Percentiles rank a stretch among this genome's conserved stretches.
Evolutionary conservation across 2,888 invertebrate genomes (phyloP).

Genomic region (Eilema griseolum): DNA sequence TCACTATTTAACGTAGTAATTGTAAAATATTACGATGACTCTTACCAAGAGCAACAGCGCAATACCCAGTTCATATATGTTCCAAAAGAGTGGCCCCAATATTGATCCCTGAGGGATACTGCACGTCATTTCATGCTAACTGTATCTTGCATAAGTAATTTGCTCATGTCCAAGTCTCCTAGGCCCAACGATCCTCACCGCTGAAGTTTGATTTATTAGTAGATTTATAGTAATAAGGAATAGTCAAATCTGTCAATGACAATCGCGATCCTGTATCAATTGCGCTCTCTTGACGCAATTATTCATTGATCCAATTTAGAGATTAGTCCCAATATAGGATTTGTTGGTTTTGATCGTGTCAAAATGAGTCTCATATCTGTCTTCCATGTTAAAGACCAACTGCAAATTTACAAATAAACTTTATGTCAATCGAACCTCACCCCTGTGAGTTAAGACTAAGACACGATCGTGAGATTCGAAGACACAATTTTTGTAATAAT

Average conservation of each 20-base stretch:
- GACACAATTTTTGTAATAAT: background rate
- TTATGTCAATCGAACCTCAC: background rate
- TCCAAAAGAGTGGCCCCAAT: background rate
- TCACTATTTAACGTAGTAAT: background rate
- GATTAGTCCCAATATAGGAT: no score
- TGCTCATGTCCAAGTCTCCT: background rate
- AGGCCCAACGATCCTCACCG: no score
- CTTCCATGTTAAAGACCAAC: background rate
- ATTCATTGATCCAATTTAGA: background rate
- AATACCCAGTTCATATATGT: background rate
- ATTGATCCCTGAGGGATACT: background rate
- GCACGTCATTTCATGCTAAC: background rate
- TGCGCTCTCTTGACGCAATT: background rate
- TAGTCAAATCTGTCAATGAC: no score
- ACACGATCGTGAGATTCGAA: background rate
- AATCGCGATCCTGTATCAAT: no score
- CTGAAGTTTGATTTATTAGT: no score
- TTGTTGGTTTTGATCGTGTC: background rate
- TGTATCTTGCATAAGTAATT: background rate
- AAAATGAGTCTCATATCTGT: background rate
- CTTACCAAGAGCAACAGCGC: background rate
- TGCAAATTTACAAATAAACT: background rate
- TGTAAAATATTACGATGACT: background rate
- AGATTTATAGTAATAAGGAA: no score
- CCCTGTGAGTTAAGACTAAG: no score